Evolutionary conservation across 1,140 invertebrate genomes (phyloP).

Genomic region (Berghia stephanieae): DNA sequence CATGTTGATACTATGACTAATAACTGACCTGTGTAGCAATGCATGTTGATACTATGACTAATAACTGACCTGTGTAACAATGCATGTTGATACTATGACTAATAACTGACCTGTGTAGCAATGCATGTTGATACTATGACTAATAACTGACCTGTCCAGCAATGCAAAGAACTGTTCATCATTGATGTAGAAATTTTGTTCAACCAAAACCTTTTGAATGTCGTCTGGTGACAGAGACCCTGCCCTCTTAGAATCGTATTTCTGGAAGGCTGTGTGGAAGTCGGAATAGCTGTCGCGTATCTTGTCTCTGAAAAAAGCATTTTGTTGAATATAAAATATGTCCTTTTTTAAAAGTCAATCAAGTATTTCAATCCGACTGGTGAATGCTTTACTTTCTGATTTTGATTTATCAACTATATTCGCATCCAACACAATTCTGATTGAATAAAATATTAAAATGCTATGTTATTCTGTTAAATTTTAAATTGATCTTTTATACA

Average conservation of each 20-base stretch:
- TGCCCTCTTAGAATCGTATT: slow-evolving; percentile 58
- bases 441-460: no score
- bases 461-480: no score
- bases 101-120: no score
- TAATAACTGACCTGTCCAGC: slow-evolving; percentile 59
- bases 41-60: no score
- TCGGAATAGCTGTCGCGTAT: slow-evolving; percentile 59
- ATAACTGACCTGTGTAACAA: no score
- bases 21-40: no score
- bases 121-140: no score
- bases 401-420: no score
- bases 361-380: background rate
- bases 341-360: background rate
- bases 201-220: slow-evolving; percentile 59
- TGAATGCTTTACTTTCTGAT: background rate
- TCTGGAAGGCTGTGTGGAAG: slow-evolving; percentile 58
- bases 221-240: slow-evolving; percentile 56
- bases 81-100: no score
- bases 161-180: slow-evolving; percentile 61
- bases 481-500: no score
- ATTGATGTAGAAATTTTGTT: slow-evolving; percentile 59
- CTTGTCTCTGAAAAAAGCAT: slow-evolving; percentile 50
- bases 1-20: no score
- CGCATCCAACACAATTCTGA: no score
- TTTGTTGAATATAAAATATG: background rate